These are phyloP conservation scores for Augochlorella aurata DNA, from an alignment of 2,888 invertebrate genomes.

Conservation along the genomic window DNA sequence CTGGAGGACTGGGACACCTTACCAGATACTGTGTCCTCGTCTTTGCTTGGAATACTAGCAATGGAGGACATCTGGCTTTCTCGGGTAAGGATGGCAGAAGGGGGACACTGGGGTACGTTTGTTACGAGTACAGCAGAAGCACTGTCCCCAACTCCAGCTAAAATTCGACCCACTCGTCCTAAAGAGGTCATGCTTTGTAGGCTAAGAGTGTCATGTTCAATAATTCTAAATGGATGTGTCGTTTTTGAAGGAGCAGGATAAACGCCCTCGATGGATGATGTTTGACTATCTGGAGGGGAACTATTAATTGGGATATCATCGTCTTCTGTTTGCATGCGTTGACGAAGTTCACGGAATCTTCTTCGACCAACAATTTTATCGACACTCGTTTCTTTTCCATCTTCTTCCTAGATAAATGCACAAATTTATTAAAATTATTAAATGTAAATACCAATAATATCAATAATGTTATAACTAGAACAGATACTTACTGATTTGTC, in stretches of 20 bases:
- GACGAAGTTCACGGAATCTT: constrained; percentile 92
- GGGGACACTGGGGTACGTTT: constrained; percentile 68
- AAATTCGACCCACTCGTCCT: constrained; percentile 91
- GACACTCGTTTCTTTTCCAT: constrained; percentile 70
- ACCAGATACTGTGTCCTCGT: constrained; percentile 78
- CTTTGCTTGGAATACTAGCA: constrained; percentile 77
- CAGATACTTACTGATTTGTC: constrained; percentile 73
- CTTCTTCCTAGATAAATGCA: constrained; percentile 81
- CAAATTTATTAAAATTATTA: background rate
- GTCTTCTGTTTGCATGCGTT: constrained; percentile 93
- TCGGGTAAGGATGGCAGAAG: constrained; percentile 68
- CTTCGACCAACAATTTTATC: constrained; percentile 84
- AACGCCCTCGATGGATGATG: constrained; percentile 90
- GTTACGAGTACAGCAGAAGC: constrained; percentile 73
- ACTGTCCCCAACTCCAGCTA: constrained; percentile 85
- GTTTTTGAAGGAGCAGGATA: constrained; percentile 86
- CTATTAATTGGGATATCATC: constrained; percentile 87
- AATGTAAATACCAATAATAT: background rate
- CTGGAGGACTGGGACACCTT: constrained; percentile 79
- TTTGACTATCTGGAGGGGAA: constrained; percentile 90
- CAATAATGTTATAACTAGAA: background rate
- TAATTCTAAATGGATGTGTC: constrained; percentile 91
- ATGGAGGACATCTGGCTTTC: constrained; percentile 77
- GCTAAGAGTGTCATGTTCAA: constrained; percentile 94
- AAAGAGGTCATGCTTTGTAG: constrained; percentile 94